Evolutionary conservation across 2,113 vertebrate species (phyloP), one percentile per base, ranked within the genome.

Genomic region (Myrmecophaga tridactyla): DNA sequence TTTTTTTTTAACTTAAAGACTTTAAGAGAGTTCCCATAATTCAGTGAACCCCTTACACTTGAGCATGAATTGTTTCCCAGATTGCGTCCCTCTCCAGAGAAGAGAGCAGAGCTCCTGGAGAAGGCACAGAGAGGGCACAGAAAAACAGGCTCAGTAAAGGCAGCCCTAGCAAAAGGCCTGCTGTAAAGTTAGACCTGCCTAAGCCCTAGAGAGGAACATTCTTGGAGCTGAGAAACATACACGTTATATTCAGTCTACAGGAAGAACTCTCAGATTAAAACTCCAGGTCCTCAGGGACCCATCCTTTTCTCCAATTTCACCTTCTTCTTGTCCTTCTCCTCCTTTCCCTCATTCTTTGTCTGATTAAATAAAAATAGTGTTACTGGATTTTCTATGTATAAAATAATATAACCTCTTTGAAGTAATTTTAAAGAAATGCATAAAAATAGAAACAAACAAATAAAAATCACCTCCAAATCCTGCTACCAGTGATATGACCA

Each of bases 161-260:
- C 65, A 36, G 48, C 20, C 20, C 41, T 41, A 14, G 43, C 56
- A 41, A 27, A 46, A 60, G 43, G 31, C 23, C 73, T 39, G 23
- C 39, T 76, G 25, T 39, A 0, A 9, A 15, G 15, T 31, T 5
- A n/a, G 56, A 67, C 27, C n/a, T 18, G 29, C 76, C 43, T n/a
- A 8, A 39, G 17, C 31, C 20, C 72, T 48, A 15, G 51, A 8
- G 78, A 65, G 34, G 78, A 58, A 36, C 6, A 8, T 27, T 34
- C 72, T 9, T 17, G 0, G 25, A 62, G 65, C 78, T 31, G 3
- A 15, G 3, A 1, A 58, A 67, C 72, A 14, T 4, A 36, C 3
- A 20, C 23, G 0, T 3, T 4, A 7, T 1, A 0, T 14, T 39
- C 31, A 4, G 36, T 14, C 10, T 1, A 6, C 12, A 20, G 41